Base-by-base conservation (phyloP, 2,888 invertebrate genomes). In the Ennomos erosarius region DNA sequence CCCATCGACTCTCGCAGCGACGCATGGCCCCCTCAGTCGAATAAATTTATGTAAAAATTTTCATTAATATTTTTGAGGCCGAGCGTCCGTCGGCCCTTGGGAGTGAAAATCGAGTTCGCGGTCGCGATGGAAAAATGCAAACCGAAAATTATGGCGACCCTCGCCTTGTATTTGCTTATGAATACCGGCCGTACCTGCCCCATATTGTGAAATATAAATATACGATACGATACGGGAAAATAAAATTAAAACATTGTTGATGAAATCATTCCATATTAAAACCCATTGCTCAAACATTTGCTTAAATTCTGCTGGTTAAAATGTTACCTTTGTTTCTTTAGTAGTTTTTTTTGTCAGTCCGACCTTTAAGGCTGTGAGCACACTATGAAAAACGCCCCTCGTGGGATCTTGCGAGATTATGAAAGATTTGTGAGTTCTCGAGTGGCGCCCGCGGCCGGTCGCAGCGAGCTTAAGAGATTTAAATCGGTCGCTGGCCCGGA, bases 31-130 rank as follows among this genome's bases (percentile, higher is more conserved):
- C 90, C 90, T 89, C 88, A 85, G 83, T 85, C 87, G 89, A 88
- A 92, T 92, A 92, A 92, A 92, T 92, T 92, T 92, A 92, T 92
- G 92, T 91, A 92, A 91, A 92, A 92, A 90, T 88, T 92, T 92
- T 92, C 92, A 92, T 92, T 92, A 91, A 91, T 92, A 92, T 92
- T 92, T 91, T 90, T 87, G 90, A 90, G 88, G 87, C 89, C 88
- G 88, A 81, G 81, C 88, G 89, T 84, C 85, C 90, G 88, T 73
- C 79, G 82, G 90, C 91, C 92, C 91, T 85, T 88, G 91, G 92
- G 91, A 91, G 82, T 84, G 84, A 79, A 84, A 89, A 89, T 89
- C 89, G 90, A 88, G 90, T 90, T 90, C 91, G 91, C 87, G 90
- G 92, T 90, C 84, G 87, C 90, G 88, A 91, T 90, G 90, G 90